Percentiles rank a stretch among this genome's conserved stretches.
phyloP scores from a whole-genome alignment of 2,113 vertebrate species.

The Eudyptes chrysolophus region DNA sequence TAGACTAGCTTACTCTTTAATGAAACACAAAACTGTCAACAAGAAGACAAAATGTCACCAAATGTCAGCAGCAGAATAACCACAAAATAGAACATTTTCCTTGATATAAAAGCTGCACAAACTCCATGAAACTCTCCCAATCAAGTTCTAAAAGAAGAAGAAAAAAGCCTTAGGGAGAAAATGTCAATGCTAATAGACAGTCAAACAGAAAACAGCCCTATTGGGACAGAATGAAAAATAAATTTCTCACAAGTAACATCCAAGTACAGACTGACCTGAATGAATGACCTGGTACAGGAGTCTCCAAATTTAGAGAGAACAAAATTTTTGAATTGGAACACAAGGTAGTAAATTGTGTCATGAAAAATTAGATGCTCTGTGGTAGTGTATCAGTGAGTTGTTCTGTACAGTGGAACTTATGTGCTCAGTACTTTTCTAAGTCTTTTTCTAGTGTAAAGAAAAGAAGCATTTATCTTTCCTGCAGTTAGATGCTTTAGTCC shows the following conservation, averaged over 20 bases:
- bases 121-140: conserved; percentile 26
- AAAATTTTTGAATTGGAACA: neutral
- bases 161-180: conserved; percentile 2
- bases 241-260: neutral
- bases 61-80: conserved; percentile 61
- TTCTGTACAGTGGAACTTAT: neutral
- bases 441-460: neutral
- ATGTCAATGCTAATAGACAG: conserved; percentile 46
- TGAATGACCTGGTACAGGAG: neutral
- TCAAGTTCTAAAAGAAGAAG: conserved; percentile 16
- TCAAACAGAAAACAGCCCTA: neutral
- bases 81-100: conserved; percentile 39
- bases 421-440: neutral
- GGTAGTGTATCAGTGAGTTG: neutral
- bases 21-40: conserved; percentile 13
- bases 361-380: neutral
- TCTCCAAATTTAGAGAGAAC: neutral
- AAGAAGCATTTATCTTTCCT: neutral
- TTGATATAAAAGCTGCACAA: conserved; percentile 47
- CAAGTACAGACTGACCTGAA: neutral
- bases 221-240: neutral
- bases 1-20: neutral
- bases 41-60: conserved; percentile 67
- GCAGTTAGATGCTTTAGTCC: neutral
- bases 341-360: neutral